These are phyloP conservation scores for Psittacula echo DNA, from an alignment of 2,797 vertebrate genomes.

Conservation along the genomic window DNA sequence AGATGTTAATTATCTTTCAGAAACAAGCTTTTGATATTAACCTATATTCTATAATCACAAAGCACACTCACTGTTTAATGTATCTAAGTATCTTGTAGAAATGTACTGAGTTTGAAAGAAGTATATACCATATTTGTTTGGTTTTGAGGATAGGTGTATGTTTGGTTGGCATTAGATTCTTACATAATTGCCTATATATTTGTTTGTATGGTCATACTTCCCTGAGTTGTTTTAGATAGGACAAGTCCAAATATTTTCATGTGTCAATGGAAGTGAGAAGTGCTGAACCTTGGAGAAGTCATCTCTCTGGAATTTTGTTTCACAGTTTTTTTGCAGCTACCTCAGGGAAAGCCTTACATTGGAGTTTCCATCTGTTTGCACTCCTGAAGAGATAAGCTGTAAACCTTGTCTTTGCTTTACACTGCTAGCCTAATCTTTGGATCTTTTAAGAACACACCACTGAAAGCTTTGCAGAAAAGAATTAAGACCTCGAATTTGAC, in stretches of 20 bases:
- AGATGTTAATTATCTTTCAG: background rate
- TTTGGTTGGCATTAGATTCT: background rate
- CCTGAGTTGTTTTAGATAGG: background rate
- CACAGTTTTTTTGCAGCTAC: background rate
- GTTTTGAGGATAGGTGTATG: background rate
- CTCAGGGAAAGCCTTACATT: background rate
- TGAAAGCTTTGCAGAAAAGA: background rate
- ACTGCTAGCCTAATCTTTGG: background rate
- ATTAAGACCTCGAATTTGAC: background rate
- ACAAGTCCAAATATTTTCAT: background rate
- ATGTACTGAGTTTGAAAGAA: background rate
- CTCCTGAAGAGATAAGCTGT: background rate
- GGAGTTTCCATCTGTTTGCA: background rate
- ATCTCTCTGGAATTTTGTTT: background rate
- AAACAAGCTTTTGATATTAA: background rate
- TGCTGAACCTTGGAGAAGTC: background rate
- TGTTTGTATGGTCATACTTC: background rate
- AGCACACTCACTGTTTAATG: background rate
- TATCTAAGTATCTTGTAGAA: background rate
- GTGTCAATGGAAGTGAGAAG: background rate
- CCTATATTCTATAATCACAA: background rate
- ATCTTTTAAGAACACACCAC: background rate
- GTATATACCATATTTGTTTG: rapidly evolving
- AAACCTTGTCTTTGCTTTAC: background rate
- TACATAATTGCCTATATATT: background rate